Evolutionary conservation across 2,888 invertebrate genomes (phyloP).

Genomic region (Lepetodrilus schrolli): DNA sequence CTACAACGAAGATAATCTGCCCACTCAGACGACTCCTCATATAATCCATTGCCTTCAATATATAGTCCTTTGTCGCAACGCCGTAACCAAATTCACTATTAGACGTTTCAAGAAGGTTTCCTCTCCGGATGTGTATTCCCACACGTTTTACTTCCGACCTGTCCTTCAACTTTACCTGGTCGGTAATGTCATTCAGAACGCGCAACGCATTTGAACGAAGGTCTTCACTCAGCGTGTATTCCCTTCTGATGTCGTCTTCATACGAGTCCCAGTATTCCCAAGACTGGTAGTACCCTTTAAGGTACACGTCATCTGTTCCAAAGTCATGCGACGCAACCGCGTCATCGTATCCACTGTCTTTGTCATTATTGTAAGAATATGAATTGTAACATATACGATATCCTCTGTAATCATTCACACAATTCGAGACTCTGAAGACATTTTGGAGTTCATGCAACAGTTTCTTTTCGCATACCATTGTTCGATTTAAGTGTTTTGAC

Average conservation of each 20-base stretch:
- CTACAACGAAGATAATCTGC: not conserved
- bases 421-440: not conserved
- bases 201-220: not conserved
- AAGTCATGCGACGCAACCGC: not conserved
- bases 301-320: not conserved
- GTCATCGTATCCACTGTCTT: not conserved
- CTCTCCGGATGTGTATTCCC: not conserved
- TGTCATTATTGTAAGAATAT: not conserved
- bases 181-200: not conserved
- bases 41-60: not conserved
- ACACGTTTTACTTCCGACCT: not conserved
- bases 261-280: not conserved
- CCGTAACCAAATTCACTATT: not conserved
- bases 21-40: not conserved
- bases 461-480: not conserved
- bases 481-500: not conserved
- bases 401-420: not conserved
- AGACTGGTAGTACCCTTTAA: not conserved
- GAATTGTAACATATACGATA: not conserved
- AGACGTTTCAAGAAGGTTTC: not conserved
- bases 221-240: not conserved
- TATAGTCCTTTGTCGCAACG: not conserved
- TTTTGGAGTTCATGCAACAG: not conserved
- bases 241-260: not conserved
- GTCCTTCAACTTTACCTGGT: too few species aligned